phyloP scores from a whole-genome alignment of 2,888 invertebrate species.

The Reticulitermes lucifugus region DNA sequence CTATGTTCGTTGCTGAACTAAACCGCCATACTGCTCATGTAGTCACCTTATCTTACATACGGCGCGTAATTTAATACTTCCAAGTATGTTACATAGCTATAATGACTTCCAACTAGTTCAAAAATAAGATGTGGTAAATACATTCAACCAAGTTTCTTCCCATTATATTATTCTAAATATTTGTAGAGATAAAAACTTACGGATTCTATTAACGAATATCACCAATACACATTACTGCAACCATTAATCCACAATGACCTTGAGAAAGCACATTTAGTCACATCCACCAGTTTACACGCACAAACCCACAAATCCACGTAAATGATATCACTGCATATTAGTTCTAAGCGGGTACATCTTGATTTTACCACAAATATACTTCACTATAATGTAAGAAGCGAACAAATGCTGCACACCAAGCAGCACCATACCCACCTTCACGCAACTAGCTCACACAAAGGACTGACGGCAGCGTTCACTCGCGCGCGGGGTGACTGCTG shows the following conservation, averaged over 20 bases:
- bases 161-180: no score
- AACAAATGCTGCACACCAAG: neutral
- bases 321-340: neutral
- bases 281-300: neutral
- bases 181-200: neutral
- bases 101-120: no score
- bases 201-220: neutral
- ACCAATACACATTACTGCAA: neutral
- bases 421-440: neutral
- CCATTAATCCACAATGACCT: slow-evolving; percentile 5
- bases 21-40: no score
- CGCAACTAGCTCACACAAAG: slow-evolving; percentile 23
- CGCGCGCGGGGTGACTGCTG: slow-evolving; percentile 12
- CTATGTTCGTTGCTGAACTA: no score
- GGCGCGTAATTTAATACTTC: no score
- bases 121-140: no score
- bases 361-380: neutral
- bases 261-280: neutral
- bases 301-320: neutral
- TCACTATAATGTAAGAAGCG: neutral
- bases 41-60: no score
- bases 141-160: no score
- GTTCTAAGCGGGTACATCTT: neutral
- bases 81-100: no score
- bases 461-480: slow-evolving; percentile 18